phyloP scores from a whole-genome alignment of 2,113 vertebrate species.

The Sylvia atricapilla region DNA sequence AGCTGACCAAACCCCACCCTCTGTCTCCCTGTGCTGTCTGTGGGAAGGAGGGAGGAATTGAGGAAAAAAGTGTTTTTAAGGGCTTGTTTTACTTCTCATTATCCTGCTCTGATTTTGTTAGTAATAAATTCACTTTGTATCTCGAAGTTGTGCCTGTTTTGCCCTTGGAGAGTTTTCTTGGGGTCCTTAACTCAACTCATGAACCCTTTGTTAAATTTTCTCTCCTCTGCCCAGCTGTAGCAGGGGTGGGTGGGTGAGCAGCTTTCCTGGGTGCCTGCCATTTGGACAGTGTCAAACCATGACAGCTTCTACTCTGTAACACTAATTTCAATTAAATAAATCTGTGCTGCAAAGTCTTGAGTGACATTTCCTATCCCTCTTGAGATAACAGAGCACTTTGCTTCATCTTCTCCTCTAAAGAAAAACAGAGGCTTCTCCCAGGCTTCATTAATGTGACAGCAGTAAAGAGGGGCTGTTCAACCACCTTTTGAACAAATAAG shows the following conservation, averaged over 20 bases:
- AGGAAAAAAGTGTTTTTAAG: neutral
- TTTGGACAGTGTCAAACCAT: neutral
- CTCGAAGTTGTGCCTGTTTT: neutral
- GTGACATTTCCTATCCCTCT: neutral
- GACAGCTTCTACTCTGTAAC: neutral
- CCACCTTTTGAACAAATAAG: neutral
- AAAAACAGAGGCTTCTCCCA: neutral
- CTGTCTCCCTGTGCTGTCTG: fast-evolving
- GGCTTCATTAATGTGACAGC: neutral
- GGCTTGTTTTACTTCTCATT: neutral
- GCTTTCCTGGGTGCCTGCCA: fast-evolving
- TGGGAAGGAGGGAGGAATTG: neutral
- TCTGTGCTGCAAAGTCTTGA: neutral
- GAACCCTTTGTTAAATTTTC: too few relatives aligned
- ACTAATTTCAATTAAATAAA: neutral
- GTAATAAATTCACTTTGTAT: neutral
- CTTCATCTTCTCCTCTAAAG: neutral
- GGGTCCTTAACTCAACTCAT: neutral
- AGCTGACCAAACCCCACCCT: neutral
- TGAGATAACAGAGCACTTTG: neutral
- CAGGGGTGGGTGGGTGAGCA: fast-evolving
- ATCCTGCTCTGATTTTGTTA: neutral
- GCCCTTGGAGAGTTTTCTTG: neutral
- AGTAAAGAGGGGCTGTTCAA: neutral
- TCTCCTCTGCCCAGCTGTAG: neutral